These are phyloP conservation scores for Megaceryle torquata DNA, from an alignment of 2,113 vertebrate genomes.

Conservation along the genomic window DNA sequence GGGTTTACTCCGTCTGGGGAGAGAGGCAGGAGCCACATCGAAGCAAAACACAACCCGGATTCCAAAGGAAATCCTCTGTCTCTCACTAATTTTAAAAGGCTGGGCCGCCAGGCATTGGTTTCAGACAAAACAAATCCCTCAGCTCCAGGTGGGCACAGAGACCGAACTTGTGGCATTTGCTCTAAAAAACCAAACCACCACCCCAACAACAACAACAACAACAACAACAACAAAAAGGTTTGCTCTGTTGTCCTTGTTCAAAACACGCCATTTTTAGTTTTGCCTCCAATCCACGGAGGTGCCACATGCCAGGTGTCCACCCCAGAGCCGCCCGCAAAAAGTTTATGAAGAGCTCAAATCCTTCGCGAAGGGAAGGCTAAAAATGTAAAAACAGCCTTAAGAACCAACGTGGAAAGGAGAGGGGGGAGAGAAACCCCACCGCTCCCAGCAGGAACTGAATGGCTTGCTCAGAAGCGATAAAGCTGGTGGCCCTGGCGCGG, in stretches of 20 bases:
- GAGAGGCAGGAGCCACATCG: background rate
- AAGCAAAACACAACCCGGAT: background rate
- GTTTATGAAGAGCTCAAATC: background rate
- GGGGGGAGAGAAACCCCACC: background rate
- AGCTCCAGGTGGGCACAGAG: background rate
- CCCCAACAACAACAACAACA: too few relatives aligned
- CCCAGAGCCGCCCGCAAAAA: background rate
- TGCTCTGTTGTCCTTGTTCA: slow-evolving; percentile 6
- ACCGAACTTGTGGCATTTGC: rapidly evolving
- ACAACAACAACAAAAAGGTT: background rate
- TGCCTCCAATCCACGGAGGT: background rate
- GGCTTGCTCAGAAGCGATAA: background rate
- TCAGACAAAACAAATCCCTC: background rate
- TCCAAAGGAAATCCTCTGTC: rapidly evolving
- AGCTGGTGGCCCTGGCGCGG: background rate
- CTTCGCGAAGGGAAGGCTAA: background rate
- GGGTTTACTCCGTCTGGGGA: background rate
- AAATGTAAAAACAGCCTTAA: slow-evolving; percentile 12
- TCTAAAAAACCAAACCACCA: background rate
- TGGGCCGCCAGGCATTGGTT: background rate
- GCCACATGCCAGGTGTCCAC: background rate
- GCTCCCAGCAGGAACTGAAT: background rate
- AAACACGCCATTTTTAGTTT: background rate
- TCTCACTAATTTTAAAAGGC: background rate
- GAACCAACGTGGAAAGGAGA: background rate